Base-by-base conservation (phyloP, 1,140 invertebrate species). In the Heterodera carotae region DNA sequence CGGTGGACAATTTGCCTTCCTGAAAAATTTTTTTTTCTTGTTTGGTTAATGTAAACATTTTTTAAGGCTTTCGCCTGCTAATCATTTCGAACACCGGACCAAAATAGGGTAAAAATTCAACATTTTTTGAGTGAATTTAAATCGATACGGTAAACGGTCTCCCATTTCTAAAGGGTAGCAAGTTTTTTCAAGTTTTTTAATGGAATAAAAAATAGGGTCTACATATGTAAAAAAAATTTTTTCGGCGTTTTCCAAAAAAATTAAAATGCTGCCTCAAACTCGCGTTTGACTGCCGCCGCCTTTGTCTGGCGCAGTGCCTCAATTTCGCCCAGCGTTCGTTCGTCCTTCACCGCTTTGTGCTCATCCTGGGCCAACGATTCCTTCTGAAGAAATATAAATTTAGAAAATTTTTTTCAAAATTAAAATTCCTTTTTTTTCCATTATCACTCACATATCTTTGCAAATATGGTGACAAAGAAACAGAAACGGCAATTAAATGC, bases 261-360 rank as follows among this genome's bases (percentile, higher is more conserved):
- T 22, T 27, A 25, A 80, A 59, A 60, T 48, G 83, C 85, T 36
- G 67, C 81, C 69, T 86, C 84, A 68, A 86, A 85, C 43, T 85
- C 83, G 34, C 83, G 62, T 67, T 86, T 86, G 80, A 85, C 78
- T 29, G 78, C 69, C 7, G 66, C 78, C 59, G 81, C 79, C 72
- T 84, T 85, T 18, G 76, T 72, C 48, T 83, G 66, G 48, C 76
- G 69, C 22, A 84, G 59, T 12, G 76, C 80, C 48, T 84, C 84
- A 62, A 84, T 82, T 70, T 84, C 83, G 64, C 82, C 84, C 12
- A 72, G 74, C 15, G 62, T 78, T 48, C 71, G 74, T 68, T 88
- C 86, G 78, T 88, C 82, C 31, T 84, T 86, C 31, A 72, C 70
- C 76, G 43, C 53, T 69, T 68, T 39, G 56, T 78, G 71, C 18